These are phyloP conservation scores for Nymphalis polychloros DNA, from an alignment of 2,888 invertebrate genomes.

Conservation along the genomic window DNA sequence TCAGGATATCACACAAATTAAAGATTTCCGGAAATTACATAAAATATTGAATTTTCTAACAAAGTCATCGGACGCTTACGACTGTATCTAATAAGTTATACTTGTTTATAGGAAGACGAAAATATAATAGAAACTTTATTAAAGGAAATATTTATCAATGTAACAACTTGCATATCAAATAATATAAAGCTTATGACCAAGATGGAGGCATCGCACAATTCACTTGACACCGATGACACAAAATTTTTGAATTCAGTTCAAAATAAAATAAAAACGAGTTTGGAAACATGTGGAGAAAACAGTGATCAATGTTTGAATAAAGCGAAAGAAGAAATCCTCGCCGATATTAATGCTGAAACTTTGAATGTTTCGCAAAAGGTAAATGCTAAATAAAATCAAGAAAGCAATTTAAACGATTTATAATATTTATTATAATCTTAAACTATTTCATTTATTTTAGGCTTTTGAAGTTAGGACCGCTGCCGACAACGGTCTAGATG, in stretches of 20 bases:
- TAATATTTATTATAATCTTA: not conserved
- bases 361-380: conserved; percentile 48
- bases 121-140: conserved; percentile 45
- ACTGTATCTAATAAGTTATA: not conserved
- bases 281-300: conserved; percentile 14
- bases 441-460: conserved; percentile 46
- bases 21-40: no score
- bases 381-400: not conserved
- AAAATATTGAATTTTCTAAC: not conserved
- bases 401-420: no score
- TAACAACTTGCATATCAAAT: conserved; percentile 48
- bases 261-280: conserved; percentile 6
- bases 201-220: conserved; percentile 12
- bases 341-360: conserved; percentile 47
- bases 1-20: no score
- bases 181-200: conserved; percentile 42
- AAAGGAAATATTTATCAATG: conserved; percentile 43
- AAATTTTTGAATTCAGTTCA: conserved; percentile 14
- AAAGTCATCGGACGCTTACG: no score
- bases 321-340: conserved; percentile 47
- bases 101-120: conserved; percentile 48
- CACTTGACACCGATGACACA: conserved; percentile 10
- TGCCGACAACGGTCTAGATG: conserved; percentile 48
- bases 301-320: conserved; percentile 28
- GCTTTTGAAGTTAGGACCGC: conserved; percentile 45